phyloP scores from a whole-genome alignment of 2,888 invertebrate genomes.

The Scaptomyza parva region DNA sequence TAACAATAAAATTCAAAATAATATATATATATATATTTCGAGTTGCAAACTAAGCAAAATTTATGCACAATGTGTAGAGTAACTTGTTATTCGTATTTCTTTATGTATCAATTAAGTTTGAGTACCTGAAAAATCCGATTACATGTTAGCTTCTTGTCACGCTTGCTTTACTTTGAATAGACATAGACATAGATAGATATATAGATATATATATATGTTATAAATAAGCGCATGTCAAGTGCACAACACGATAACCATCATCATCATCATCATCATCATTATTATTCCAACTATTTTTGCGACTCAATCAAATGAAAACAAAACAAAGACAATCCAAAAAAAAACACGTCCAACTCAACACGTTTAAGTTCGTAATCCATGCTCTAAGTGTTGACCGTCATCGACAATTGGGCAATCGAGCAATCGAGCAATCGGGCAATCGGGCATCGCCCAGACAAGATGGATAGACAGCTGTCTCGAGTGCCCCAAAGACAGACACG shows the following conservation, averaged over 20 bases:
- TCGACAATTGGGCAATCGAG: slow-evolving; percentile 38
- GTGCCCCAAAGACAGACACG: slow-evolving; percentile 22
- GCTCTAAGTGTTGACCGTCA: neutral
- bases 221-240: slow-evolving; percentile 31
- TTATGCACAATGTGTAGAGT: neutral
- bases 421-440: slow-evolving; percentile 19
- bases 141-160: slow-evolving; percentile 2
- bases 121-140: neutral
- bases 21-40: neutral
- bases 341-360: slow-evolving; percentile 42
- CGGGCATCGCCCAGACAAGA: slow-evolving; percentile 13
- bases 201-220: neutral
- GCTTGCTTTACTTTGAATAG: neutral
- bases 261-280: no score
- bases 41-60: slow-evolving; percentile 33
- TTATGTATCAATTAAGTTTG: neutral
- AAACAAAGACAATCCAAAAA: slow-evolving; percentile 6
- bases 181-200: no score
- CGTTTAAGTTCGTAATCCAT: slow-evolving; percentile 51
- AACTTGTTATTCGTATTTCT: neutral
- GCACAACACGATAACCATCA: slow-evolving; percentile 23
- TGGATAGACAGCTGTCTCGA: slow-evolving; percentile 27
- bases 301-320: neutral
- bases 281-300: slow-evolving; percentile 15
- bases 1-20: slow-evolving; percentile 5